phyloP scores from a whole-genome alignment of 2,113 vertebrate species.

The Aepyceros melampus region DNA sequence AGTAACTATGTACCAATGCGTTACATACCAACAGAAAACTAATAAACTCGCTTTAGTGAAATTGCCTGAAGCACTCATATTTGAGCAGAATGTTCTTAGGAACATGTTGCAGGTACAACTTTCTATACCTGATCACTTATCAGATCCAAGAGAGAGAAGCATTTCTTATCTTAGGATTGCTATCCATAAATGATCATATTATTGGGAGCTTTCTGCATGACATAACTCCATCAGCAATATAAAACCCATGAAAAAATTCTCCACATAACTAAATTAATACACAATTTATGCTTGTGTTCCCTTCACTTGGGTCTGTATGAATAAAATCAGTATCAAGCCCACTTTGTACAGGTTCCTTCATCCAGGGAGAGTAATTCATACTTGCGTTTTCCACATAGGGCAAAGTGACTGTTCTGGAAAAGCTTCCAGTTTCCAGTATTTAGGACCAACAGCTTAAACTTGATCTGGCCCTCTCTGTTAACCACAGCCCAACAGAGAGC shows the following conservation, averaged over 20 bases:
- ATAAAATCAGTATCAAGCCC: background rate
- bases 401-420: background rate
- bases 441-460: background rate
- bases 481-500: background rate
- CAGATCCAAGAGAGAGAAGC: background rate
- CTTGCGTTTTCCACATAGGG: constrained; percentile 48
- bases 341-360: background rate
- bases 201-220: background rate
- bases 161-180: background rate
- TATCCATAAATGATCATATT: background rate
- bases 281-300: background rate
- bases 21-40: background rate
- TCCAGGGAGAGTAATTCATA: constrained; percentile 32
- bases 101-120: background rate
- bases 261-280: background rate
- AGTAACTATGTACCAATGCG: background rate
- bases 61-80: background rate
- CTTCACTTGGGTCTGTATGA: background rate
- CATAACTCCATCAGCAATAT: background rate
- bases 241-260: background rate
- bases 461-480: background rate
- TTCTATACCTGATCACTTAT: background rate
- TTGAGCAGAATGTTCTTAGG: background rate
- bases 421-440: constrained; percentile 47
- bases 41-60: background rate